A percentile compares a stretch with the other conserved stretches of the same genome.
Evolutionary conservation across 2,113 vertebrate genomes (phyloP).

Genomic region (Seriola dumerili): DNA sequence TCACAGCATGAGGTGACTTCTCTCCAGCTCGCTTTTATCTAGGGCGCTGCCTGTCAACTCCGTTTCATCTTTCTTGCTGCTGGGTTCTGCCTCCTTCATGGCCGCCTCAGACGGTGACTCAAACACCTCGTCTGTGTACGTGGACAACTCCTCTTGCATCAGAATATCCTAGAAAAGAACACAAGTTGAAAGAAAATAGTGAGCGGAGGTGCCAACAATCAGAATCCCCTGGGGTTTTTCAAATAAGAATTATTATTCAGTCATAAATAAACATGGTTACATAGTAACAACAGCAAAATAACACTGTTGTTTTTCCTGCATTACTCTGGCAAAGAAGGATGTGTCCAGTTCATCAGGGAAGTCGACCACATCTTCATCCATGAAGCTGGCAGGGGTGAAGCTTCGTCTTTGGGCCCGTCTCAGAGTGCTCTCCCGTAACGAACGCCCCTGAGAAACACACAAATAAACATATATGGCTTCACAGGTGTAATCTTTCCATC

Average conservation of each 20-base stretch:
- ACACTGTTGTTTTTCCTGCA: conserved; percentile 2
- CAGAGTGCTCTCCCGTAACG: conserved; percentile 89
- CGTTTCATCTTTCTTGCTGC: conserved; percentile 85
- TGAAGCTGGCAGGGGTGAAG: conserved; percentile 95
- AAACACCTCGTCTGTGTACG: conserved; percentile 94
- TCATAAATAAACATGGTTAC: neutral
- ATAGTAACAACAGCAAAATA: neutral
- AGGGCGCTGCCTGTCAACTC: conserved; percentile 95
- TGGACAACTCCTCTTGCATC: conserved; percentile 95
- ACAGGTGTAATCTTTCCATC: neutral
- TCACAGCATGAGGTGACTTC: conserved; percentile 96
- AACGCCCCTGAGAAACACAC: conserved; percentile 87
- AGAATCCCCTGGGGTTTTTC: neutral
- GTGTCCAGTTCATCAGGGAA: conserved; percentile 97
- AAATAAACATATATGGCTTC: neutral
- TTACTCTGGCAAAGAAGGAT: conserved; percentile 97
- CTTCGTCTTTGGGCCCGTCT: conserved; percentile 90
- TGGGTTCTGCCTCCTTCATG: conserved; percentile 88
- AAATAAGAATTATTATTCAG: neutral
- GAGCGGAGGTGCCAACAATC: neutral
- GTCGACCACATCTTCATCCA: conserved; percentile 95
- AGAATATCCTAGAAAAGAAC: conserved; percentile 89
- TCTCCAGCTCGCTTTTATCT: conserved; percentile 93
- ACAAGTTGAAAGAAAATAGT: neutral
- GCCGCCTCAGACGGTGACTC: conserved; percentile 93